Evolutionary conservation across 2,113 vertebrate genomes (phyloP), one percentile per base, ranked within the genome.

Genomic region (Catagonus wagneri): DNA sequence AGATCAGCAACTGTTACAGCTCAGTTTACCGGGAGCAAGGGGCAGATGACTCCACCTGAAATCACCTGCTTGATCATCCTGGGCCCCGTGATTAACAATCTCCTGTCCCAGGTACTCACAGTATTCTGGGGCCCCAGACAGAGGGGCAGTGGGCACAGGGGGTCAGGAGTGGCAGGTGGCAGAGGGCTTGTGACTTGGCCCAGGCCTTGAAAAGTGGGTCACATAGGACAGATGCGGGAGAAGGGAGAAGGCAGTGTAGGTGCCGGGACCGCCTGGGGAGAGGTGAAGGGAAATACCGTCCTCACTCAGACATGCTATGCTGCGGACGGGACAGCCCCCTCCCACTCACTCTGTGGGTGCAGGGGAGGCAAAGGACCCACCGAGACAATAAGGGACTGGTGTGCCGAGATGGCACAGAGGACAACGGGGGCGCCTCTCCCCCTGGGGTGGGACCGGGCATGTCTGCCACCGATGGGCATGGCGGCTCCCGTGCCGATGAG

Each of bases 211-310:
- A 36, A 56, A 91, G 85, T 0, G 17, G 29, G 32, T 39, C 65
- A 5, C 44, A 44, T 4, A 44, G 65, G 66, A 34, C n/a, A n/a
- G n/a, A n/a, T 0, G 16, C 14, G n/a, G 72, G 65, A 23, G 23
- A 69, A 23, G 20, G 25, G 84, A 68, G 68, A 54, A 61, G 74
- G 63, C 27, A 39, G 5, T 6, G 11, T 29, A 27, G 72, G 39
- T 7, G 13, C 32, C 19, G 3, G 10, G 2, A 32, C 20, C 13
- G 69, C n/a, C 69, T 19, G 25, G 79, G n/a, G 17, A 19, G 3
- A 14, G 58, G n/a, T 15, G 50, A 32, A 12, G n/a, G 0, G 0
- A 27, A 54, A 11, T 0, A 4, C 32, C 14, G 0, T 3, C 32
- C 52, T 36, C 13, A 7, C 11, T 2, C 29, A 29, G 50, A 60